A percentile compares a stretch with the other conserved stretches of the same genome.
Evolutionary conservation across 2,888 invertebrate species (phyloP).

Genomic region (Balanococcus diminutus): DNA sequence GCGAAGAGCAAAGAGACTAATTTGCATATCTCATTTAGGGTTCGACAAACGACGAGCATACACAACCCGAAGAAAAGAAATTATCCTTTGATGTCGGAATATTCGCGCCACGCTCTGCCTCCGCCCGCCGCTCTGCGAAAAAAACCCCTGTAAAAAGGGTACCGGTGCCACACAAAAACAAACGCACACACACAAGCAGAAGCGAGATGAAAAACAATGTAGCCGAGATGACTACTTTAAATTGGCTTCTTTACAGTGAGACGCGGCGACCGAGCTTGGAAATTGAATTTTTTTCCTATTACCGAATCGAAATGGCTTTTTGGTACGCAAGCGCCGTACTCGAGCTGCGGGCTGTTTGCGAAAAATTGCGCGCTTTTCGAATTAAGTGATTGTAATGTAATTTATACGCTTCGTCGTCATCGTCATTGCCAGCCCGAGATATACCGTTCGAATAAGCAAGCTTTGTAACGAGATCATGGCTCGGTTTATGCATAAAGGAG

Average conservation of each 20-base stretch:
- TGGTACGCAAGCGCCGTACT: neutral
- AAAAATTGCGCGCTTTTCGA: slow-evolving; percentile 12
- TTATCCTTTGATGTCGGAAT: neutral
- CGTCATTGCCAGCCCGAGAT: neutral
- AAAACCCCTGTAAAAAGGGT: neutral
- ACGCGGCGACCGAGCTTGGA: neutral
- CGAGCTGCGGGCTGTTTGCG: neutral
- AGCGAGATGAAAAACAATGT: slow-evolving; percentile 47
- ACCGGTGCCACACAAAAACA: neutral
- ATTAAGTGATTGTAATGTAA: slow-evolving; percentile 6
- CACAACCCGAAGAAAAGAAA: neutral
- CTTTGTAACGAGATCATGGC: neutral
- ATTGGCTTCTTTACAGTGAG: slow-evolving; percentile 46
- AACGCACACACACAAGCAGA: neutral
- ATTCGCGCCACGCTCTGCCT: neutral
- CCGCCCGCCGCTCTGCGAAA: neutral
- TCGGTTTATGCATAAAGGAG: too few species aligned
- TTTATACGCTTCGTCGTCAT: neutral
- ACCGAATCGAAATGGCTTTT: slow-evolving; percentile 24
- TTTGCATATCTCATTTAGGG: slow-evolving; percentile 15
- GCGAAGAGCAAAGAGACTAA: neutral
- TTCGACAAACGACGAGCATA: neutral
- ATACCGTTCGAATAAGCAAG: neutral
- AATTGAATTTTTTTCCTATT: slow-evolving; percentile 50
- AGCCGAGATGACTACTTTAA: slow-evolving; percentile 52